A percentile compares a stretch with the other conserved stretches of the same genome.
phyloP scores from a whole-genome alignment of 2,113 vertebrate genomes.

The Lophura nycthemera region DNA sequence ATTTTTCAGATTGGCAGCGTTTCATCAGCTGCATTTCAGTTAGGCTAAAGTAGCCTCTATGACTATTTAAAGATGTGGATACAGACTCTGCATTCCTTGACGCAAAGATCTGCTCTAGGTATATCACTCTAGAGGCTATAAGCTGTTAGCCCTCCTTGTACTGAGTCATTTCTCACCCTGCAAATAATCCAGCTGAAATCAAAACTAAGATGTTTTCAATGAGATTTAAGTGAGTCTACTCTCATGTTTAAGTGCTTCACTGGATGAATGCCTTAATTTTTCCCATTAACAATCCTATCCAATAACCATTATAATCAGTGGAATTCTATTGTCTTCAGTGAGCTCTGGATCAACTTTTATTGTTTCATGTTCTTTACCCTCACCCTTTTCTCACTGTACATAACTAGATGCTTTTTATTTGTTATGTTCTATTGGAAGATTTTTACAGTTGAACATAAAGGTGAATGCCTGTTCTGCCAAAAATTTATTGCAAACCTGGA shows the following conservation, averaged over 20 bases:
- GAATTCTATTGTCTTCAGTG: neutral
- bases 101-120: neutral
- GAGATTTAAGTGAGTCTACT: neutral
- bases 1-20: neutral
- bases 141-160: neutral
- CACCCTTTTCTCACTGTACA: neutral
- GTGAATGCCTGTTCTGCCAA: neutral
- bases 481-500: neutral
- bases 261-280: constrained; percentile 18
- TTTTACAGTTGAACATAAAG: neutral
- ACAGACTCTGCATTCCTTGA: neutral
- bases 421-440: neutral
- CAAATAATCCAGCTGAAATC: neutral
- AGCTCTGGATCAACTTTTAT: neutral
- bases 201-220: neutral
- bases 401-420: neutral
- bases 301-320: neutral
- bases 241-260: constrained; percentile 7
- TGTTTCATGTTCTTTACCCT: neutral
- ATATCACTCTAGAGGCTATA: fast-evolving
- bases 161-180: neutral
- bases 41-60: neutral
- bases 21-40: neutral
- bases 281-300: neutral
- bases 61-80: neutral